A percentile compares a stretch with the other conserved stretches of the same genome.
Conservation (phyloP, 2,888 invertebrate species). For the Junonia oenone region DNA sequence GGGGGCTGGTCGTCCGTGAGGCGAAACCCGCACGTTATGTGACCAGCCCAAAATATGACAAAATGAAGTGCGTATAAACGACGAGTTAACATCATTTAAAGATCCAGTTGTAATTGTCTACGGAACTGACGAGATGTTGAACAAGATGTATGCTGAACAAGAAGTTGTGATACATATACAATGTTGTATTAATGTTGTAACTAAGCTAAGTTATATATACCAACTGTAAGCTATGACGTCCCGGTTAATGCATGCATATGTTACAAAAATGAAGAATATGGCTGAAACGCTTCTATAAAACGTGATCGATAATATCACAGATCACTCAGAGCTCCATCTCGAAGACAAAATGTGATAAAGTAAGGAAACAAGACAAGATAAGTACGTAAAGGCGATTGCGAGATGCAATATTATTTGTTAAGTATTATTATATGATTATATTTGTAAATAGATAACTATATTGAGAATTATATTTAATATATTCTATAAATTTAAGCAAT, state of each 20-base stretch:
- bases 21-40: not conserved
- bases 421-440: constrained; percentile 54
- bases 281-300: not conserved
- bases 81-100: not conserved
- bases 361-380: constrained; percentile 27
- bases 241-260: not conserved
- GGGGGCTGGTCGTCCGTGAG: constrained; percentile 4
- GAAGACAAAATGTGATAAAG: constrained; percentile 30
- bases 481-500: constrained; percentile 60
- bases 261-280: constrained; percentile 1
- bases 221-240: constrained; percentile 11
- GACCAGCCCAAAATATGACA: not conserved
- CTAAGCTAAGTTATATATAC: constrained; percentile 16
- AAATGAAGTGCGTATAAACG: not conserved
- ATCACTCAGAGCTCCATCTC: constrained; percentile 22
- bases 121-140: constrained; percentile 5
- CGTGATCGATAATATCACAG: not conserved
- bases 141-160: constrained; percentile 19
- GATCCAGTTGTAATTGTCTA: constrained; percentile 2
- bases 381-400: constrained; percentile 53
- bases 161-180: constrained; percentile 23
- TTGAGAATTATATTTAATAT: constrained; percentile 42
- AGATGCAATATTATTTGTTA: constrained; percentile 73
- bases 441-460: constrained; percentile 55
- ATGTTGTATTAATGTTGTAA: constrained; percentile 11